Conservation (phyloP, 1,140 invertebrate species). For the Drosophila parabipectinata region DNA sequence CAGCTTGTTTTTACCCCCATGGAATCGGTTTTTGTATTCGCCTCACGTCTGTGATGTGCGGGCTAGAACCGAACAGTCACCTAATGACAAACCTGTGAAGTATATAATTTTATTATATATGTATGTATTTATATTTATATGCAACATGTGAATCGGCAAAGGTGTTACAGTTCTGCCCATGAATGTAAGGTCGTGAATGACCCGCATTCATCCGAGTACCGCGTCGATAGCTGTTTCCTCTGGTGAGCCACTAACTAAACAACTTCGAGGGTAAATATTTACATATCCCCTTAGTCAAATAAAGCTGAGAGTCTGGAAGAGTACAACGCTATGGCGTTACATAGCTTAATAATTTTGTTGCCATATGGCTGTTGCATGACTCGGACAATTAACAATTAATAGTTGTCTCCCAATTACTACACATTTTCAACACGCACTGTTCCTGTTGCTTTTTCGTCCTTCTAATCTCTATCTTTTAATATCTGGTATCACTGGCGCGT, state of each 20-base stretch:
- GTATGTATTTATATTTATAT: not conserved
- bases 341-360: not conserved
- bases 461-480: not conserved
- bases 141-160: constrained; percentile 13
- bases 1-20: constrained; percentile 2
- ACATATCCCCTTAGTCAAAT: constrained; percentile 7
- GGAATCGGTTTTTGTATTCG: constrained; percentile 27
- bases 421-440: constrained; percentile 36
- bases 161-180: constrained; percentile 25
- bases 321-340: not conserved
- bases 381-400: constrained; percentile 29
- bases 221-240: constrained; percentile 14
- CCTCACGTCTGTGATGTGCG: constrained; percentile 33
- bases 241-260: constrained; percentile 16
- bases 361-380: constrained; percentile 23
- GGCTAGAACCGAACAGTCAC: constrained; percentile 35
- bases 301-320: constrained; percentile 1
- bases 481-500: constrained; percentile 15
- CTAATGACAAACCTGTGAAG: constrained; percentile 33
- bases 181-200: constrained; percentile 28
- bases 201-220: constrained; percentile 20
- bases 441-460: constrained; percentile 57
- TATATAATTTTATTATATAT: constrained; percentile 22
- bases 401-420: constrained; percentile 22
- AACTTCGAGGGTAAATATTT: constrained; percentile 36